Evolutionary conservation across 2,113 vertebrate genomes (phyloP), one percentile per base, ranked within the genome.

Genomic region (Neolamprologus toae): DNA sequence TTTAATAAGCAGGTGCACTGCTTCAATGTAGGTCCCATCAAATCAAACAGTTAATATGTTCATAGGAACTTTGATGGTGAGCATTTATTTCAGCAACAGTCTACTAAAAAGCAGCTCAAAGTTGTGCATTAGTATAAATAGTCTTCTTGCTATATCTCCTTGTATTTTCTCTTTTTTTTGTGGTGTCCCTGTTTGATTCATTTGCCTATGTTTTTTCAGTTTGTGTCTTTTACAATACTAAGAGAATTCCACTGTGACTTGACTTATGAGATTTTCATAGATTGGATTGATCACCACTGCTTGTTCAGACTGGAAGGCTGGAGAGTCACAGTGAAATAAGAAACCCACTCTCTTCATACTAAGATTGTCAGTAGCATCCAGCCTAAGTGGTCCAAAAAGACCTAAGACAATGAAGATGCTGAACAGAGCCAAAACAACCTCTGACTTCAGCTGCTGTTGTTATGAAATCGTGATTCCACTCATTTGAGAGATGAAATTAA

Each of bases 11-110:
- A 94, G 86, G 83, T 92, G 86, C 89, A 61, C 57, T 10, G 35
- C 84, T 81, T 78, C 73, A 93, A 93, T 92, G 86, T 85, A 88
- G 85, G 54, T 89, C 84, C 92, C 51, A 88, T 95, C 59, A 94
- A 93, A 94, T 93, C 26, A 66, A 85, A 61, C 82, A 93, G 94
- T 94, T 95, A 94, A 90, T 94, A 87, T 92, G 86, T 95, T 95
- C 89, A 88, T 66, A 88, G 53, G 66, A 91, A 90, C 85, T 87
- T 94, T 90, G 86, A 93, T 89, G 80, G 82, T 31, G 87, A 84
- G 33, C 53, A 82, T 94, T 94, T 93, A 87, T 93, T 92, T 86
- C 81, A 78, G 86, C 82, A 86, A 85, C 23, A 57, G 81, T 79
- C 86, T 51, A 49, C 26, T 73, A 40, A 90, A 82, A 85, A 73